A percentile compares a stretch with the other conserved stretches of the same genome.
These are phyloP conservation scores for Hyperoplus immaculatus DNA, from an alignment of 2,797 vertebrate genomes.

Conservation along the genomic window DNA sequence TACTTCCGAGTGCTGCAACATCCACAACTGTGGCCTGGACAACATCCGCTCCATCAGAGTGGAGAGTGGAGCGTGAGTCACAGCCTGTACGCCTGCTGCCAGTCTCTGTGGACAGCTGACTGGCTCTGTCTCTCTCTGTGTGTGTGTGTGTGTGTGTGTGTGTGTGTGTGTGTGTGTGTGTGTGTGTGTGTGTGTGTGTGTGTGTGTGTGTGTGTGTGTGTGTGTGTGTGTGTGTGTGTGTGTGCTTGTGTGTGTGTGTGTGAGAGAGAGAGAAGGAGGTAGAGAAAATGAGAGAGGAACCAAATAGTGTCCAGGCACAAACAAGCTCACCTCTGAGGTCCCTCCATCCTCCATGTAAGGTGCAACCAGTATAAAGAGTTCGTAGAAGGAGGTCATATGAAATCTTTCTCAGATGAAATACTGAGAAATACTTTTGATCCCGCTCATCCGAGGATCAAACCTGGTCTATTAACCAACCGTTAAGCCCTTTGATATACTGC, in stretches of 20 bases:
- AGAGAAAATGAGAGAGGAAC: constrained; percentile 27
- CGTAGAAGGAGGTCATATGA: background rate
- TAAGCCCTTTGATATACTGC: background rate
- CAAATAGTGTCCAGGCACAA: constrained; percentile 28
- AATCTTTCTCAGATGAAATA: constrained; percentile 5
- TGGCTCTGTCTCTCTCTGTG: constrained; percentile 30
- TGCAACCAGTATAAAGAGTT: background rate
- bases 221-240: constrained; percentile 7
- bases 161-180: constrained; percentile 9
- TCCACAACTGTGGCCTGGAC: constrained; percentile 81
- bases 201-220: constrained; percentile 1
- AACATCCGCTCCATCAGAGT: constrained; percentile 82
- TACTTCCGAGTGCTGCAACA: constrained; percentile 81
- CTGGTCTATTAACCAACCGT: background rate
- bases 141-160: constrained; percentile 35
- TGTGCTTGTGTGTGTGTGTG: constrained; percentile 11
- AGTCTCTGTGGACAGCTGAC: constrained; percentile 66
- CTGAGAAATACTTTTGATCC: background rate
- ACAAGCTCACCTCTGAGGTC: constrained; percentile 22
- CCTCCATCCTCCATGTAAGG: background rate
- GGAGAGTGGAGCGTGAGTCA: constrained; percentile 84
- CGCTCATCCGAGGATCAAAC: background rate
- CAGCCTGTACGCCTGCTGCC: constrained; percentile 73
- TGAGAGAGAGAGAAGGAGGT: constrained; percentile 11
- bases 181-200: constrained; percentile 13